These are phyloP conservation scores for Acanthiza pusilla DNA, from an alignment of 2,797 vertebrate genomes.

Conservation along the genomic window DNA sequence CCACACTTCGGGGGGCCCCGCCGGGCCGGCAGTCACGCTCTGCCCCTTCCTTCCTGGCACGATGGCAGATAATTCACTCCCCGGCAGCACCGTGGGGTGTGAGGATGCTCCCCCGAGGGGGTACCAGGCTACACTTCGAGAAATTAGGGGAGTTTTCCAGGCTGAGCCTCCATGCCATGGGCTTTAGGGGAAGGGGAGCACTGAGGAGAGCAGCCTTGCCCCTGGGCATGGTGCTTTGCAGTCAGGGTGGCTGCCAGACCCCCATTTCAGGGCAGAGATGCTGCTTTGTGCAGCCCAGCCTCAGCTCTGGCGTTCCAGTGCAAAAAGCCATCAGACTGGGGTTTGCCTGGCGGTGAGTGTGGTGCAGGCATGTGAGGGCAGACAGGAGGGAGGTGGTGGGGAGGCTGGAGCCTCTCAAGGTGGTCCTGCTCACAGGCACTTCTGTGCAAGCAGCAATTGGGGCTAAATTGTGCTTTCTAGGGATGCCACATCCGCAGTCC, in stretches of 20 bases:
- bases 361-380: background rate
- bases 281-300: background rate
- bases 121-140: fast-evolving
- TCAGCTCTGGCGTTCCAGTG: background rate
- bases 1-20: fast-evolving
- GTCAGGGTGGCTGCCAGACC: background rate
- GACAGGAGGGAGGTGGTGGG: background rate
- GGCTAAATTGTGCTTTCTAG: background rate
- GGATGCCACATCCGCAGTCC: background rate
- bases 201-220: background rate
- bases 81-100: fast-evolving
- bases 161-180: fast-evolving
- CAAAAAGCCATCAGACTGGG: fast-evolving
- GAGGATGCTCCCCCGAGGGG: fast-evolving
- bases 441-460: fast-evolving
- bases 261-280: fast-evolving
- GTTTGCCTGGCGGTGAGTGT: background rate
- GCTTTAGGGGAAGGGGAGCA: fast-evolving
- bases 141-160: background rate
- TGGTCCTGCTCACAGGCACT: background rate
- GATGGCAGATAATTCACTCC: fast-evolving
- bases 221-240: fast-evolving
- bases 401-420: background rate
- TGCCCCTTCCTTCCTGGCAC: background rate
- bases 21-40: fast-evolving